phyloP scores from a whole-genome alignment of 2,888 invertebrate species.

The Pycnomerus fuliginosus region DNA sequence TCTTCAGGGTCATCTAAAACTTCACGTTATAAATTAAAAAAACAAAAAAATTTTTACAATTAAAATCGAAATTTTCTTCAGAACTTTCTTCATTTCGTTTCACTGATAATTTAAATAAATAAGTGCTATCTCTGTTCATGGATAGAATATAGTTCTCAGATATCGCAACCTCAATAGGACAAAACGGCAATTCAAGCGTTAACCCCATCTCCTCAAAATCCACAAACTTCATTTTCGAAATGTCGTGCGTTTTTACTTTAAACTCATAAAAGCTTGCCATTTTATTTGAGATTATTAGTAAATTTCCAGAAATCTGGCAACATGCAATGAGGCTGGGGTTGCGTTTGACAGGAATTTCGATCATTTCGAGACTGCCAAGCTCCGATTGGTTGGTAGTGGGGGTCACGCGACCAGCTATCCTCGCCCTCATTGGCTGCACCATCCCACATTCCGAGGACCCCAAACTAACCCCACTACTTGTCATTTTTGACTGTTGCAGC shows the following conservation, averaged over 20 bases:
- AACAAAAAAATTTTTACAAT: conserved; percentile 42
- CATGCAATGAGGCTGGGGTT: conserved; percentile 63
- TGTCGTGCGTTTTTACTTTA: conserved; percentile 65
- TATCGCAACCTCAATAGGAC: conserved; percentile 60
- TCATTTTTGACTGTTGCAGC: conserved; percentile 53
- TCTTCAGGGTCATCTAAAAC: conserved; percentile 33
- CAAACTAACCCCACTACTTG: conserved; percentile 48
- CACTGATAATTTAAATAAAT: conserved; percentile 65
- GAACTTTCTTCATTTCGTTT: too few species aligned
- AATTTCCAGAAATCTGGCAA: conserved; percentile 58
- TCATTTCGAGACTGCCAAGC: conserved; percentile 66
- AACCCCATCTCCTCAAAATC: conserved; percentile 70
- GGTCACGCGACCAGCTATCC: conserved; percentile 74
- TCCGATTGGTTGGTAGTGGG: conserved; percentile 66
- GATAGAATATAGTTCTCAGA: conserved; percentile 70
- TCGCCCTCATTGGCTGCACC: conserved; percentile 62
- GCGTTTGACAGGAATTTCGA: conserved; percentile 66
- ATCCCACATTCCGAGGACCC: conserved; percentile 51
- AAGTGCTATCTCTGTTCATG: conserved; percentile 61
- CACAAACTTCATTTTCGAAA: conserved; percentile 66
- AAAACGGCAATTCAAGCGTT: conserved; percentile 64
- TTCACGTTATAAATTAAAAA: too few species aligned
- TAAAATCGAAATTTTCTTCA: conserved; percentile 40
- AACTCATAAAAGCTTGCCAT: conserved; percentile 59
- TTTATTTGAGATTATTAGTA: conserved; percentile 51